Base-by-base conservation (phyloP, 1,140 invertebrate genomes). In the Aphaenogaster ashmeadi region DNA sequence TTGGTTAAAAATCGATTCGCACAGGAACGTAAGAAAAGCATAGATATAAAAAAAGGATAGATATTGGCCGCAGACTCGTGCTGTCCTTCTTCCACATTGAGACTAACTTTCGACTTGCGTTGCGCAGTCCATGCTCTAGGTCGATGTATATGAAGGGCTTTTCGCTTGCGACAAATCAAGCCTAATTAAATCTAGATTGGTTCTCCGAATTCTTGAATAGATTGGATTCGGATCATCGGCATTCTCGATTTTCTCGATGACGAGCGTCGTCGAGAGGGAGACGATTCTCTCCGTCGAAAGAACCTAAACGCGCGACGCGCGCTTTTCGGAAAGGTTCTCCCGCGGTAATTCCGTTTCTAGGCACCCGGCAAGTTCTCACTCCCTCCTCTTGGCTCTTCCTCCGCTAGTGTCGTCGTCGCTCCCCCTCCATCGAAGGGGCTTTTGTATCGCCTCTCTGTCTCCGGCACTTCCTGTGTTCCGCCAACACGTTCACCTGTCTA, bases 401-500 rank as follows among this genome's bases (percentile, higher is more conserved):
- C 67, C 66, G 58, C 1, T 38, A 36, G 56, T 71, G 88, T 67
- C 83, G 50, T 75, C 60, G 21, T 41, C 58, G 38, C 11, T 47
- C 41, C 50, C 69, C 52, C 52, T 21, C 56, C 50, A 33, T 21
- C 54, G 15, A 56, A 60, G n/a, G 36, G 47, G 71, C 69, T 87
- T 89, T 89, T 80, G 62, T 90, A 90, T 89, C 80, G 84, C 88
- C 85, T 90, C 88, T 89, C 89, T 88, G 93, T 94, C 94, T 92
- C 92, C 89, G 89, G 86, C 88, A 94, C 93, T 94, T 94, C 94
- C 93, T 93, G 92, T 94, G 92, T 94, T 94, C 93, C 93, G 92
- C 92, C 91, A 83, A 83, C 80, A 92, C 91, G 88, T 89, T 95
- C 94, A 94, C 94, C 94, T 94, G 94, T 92, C 88, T 85, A 90